A percentile compares a stretch with the other conserved stretches of the same genome.
These are phyloP conservation scores for Nomia melanderi DNA, from an alignment of 1,140 invertebrate genomes.

Conservation along the genomic window DNA sequence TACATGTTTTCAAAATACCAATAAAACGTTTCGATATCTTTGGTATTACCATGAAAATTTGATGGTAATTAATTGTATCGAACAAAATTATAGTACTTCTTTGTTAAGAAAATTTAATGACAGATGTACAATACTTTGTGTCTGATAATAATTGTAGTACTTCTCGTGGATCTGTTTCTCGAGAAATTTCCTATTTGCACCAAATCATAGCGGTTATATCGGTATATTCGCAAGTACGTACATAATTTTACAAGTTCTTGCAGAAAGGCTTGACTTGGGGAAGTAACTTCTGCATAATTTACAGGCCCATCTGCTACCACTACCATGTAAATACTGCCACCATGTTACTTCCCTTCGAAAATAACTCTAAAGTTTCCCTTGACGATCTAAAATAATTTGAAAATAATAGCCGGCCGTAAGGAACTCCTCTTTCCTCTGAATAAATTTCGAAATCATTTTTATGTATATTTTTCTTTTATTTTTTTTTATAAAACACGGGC, in stretches of 20 bases:
- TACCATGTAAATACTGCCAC: neutral
- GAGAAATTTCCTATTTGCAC: too few relatives aligned
- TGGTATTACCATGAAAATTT: too few relatives aligned
- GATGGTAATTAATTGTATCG: too few relatives aligned
- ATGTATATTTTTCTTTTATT: neutral
- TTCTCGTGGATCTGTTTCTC: neutral
- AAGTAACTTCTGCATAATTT: slow-evolving; percentile 8
- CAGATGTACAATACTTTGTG: neutral
- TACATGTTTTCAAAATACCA: too few relatives aligned
- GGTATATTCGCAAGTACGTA: neutral
- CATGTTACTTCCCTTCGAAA: neutral
- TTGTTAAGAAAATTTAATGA: too few relatives aligned
- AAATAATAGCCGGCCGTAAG: neutral
- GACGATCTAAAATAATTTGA: neutral
- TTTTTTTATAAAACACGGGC: neutral
- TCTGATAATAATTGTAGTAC: neutral
- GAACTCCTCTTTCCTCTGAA: neutral
- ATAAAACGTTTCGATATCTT: too few relatives aligned
- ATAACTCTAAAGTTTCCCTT: neutral
- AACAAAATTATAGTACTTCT: too few relatives aligned
- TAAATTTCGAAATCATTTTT: too few relatives aligned
- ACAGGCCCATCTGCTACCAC: neutral
- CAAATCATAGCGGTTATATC: slow-evolving; percentile 4
- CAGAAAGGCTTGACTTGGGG: neutral
- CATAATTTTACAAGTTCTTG: slow-evolving; percentile 17